Evolutionary conservation across 2,797 vertebrate species (phyloP).

Genomic region (Pelobates cultripes): DNA sequence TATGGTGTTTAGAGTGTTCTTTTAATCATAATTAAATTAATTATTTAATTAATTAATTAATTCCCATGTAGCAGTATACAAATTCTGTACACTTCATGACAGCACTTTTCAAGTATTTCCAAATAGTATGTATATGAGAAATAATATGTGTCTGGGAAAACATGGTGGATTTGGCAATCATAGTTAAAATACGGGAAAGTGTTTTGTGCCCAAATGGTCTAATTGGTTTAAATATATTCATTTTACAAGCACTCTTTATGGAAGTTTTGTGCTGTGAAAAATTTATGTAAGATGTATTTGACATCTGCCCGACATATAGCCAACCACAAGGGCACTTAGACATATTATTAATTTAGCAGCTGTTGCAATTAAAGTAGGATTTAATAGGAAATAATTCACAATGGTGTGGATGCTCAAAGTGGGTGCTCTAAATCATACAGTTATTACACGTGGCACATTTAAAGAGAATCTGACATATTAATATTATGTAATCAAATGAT

Average conservation of each 20-base stretch:
- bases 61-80: no score
- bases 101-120: no score
- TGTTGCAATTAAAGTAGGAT: not conserved
- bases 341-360: not conserved
- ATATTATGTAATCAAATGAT: not conserved
- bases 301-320: not conserved
- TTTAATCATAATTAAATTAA: no score
- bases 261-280: not conserved
- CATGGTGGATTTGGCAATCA: no score
- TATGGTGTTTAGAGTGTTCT: no score
- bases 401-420: not conserved
- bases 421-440: not conserved
- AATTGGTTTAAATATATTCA: not conserved
- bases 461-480: not conserved
- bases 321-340: not conserved
- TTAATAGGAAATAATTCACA: conserved; percentile 5
- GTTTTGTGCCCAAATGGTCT: not conserved
- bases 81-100: no score
- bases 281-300: not conserved
- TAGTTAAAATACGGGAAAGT: not conserved
- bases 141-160: no score
- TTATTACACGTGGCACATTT: not conserved
- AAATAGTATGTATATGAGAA: no score
- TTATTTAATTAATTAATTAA: no score
- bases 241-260: not conserved